A percentile compares a stretch with the other conserved stretches of the same genome.
These are phyloP conservation scores for Monopterus albus DNA, from an alignment of 2,113 vertebrate genomes.

Conservation along the genomic window DNA sequence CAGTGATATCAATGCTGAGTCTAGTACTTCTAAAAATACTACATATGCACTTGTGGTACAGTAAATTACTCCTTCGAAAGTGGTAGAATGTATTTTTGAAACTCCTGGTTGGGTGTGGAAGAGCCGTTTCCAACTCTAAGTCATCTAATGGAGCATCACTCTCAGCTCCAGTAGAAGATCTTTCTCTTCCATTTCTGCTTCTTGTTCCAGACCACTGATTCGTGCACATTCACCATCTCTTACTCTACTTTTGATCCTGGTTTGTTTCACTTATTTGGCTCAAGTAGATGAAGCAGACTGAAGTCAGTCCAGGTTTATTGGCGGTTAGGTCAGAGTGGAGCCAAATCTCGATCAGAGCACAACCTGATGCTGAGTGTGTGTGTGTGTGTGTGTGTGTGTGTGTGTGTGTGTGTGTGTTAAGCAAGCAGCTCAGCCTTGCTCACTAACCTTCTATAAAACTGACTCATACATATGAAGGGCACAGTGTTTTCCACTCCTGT, in stretches of 20 bases:
- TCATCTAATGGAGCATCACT: constrained; percentile 22
- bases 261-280: constrained; percentile 8
- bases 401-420: constrained; percentile 40
- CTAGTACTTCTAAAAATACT: constrained; percentile 12
- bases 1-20: constrained; percentile 15
- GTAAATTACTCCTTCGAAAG: constrained; percentile 4
- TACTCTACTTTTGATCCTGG: not conserved
- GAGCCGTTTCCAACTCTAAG: constrained; percentile 5
- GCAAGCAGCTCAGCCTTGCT: constrained; percentile 47
- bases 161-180: constrained; percentile 8
- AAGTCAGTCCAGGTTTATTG: too few relatives aligned
- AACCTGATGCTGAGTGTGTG: constrained; percentile 11
- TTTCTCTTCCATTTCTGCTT: not conserved
- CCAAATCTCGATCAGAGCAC: constrained; percentile 12
- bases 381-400: constrained; percentile 28
- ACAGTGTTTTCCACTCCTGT: constrained; percentile 70
- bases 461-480: constrained; percentile 77
- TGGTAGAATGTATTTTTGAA: constrained; percentile 9
- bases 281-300: too few relatives aligned
- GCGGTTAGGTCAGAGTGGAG: constrained; percentile 14
- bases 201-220: not conserved
- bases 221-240: not conserved
- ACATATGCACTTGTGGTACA: not conserved
- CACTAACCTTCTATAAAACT: constrained; percentile 69
- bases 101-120: not conserved